Conservation (phyloP, 1,140 invertebrate genomes). For the Meteorus sp. region DNA sequence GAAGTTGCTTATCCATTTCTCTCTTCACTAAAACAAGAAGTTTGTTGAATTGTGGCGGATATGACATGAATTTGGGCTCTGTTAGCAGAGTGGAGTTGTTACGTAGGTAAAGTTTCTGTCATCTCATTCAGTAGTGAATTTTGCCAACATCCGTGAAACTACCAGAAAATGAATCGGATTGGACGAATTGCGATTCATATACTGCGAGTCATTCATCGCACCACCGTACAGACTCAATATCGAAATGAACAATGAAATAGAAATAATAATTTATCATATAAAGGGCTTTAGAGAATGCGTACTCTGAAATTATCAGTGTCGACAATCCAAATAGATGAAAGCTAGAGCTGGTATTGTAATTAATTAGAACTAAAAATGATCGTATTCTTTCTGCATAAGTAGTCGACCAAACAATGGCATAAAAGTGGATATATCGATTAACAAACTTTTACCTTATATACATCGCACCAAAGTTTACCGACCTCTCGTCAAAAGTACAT, state of each 20-base stretch:
- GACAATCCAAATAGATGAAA: too few species aligned
- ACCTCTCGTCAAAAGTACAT: not conserved
- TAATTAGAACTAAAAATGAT: too few species aligned
- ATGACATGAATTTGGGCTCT: too few species aligned
- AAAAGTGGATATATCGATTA: not conserved
- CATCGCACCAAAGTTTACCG: not conserved
- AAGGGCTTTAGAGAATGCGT: too few species aligned
- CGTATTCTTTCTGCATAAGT: too few species aligned
- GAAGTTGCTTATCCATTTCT: too few species aligned
- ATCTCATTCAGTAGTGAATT: not conserved
- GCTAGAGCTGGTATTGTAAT: too few species aligned
- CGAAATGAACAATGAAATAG: not conserved
- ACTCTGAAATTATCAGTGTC: too few species aligned
- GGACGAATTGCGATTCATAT: not conserved
- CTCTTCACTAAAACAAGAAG: too few species aligned
- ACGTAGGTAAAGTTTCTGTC: conserved; percentile 7
- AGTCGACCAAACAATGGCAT: not conserved
- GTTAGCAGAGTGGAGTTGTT: too few species aligned
- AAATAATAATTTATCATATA: too few species aligned
- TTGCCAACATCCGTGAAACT: not conserved
- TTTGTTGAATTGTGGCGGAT: too few species aligned
- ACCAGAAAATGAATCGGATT: not conserved
- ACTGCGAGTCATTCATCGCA: not conserved
- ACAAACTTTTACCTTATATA: not conserved
- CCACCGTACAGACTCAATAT: not conserved